These are phyloP conservation scores for Neogale vison DNA, from an alignment of 2,113 vertebrate species.

Conservation along the genomic window DNA sequence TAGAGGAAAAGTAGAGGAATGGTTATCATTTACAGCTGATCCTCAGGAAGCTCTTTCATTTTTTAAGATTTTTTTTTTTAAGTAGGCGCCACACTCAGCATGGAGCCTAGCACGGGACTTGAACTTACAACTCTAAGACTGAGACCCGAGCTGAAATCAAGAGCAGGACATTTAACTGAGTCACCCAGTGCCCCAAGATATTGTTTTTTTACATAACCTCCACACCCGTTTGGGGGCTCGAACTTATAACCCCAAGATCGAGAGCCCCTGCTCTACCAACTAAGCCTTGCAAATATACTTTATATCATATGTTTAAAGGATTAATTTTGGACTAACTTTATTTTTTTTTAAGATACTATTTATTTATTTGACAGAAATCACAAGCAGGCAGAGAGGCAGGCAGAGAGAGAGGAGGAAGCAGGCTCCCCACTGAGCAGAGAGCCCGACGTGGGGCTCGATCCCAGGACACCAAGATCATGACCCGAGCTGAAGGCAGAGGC, in stretches of 20 bases:
- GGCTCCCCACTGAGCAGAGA: too few relatives aligned
- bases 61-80: not conserved
- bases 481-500: too few relatives aligned
- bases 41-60: not conserved
- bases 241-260: not conserved
- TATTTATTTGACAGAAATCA: too few relatives aligned
- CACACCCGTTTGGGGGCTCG: not conserved
- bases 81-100: not conserved
- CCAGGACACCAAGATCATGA: too few relatives aligned
- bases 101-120: not conserved
- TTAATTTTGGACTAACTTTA: not conserved
- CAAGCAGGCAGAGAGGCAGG: too few relatives aligned
- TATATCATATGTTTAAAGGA: slow-evolving; percentile 10
- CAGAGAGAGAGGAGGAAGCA: too few relatives aligned
- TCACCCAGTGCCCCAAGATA: not conserved
- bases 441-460: too few relatives aligned
- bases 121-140: not conserved
- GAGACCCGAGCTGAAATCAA: not conserved
- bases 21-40: not conserved
- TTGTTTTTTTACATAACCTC: not conserved
- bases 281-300: not conserved
- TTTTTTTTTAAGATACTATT: too few relatives aligned
- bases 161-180: not conserved
- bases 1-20: not conserved
- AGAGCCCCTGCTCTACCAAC: not conserved